A percentile compares a stretch with the other conserved stretches of the same genome.
Evolutionary conservation across 2,113 vertebrate genomes (phyloP).

Genomic region (Syngnathus typhle): DNA sequence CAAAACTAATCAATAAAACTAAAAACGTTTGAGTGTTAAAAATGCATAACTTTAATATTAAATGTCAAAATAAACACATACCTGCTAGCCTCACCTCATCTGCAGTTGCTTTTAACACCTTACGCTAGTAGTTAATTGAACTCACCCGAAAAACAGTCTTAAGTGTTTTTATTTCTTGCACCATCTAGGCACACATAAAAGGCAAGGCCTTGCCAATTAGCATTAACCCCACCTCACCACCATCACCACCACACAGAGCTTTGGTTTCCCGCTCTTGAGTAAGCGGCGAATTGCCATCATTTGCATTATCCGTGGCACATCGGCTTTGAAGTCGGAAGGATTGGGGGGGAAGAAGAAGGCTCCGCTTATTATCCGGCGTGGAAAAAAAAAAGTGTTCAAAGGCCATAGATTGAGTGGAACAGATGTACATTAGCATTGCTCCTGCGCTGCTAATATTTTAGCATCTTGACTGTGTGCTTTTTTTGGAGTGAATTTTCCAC

Average conservation of each 20-base stretch:
- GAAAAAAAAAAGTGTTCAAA: conserved; percentile 89
- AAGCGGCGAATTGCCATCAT: conserved; percentile 89
- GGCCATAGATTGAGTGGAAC: conserved; percentile 97
- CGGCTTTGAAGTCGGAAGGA: conserved; percentile 97
- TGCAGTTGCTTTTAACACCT: conserved; percentile 46
- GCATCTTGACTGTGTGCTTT: conserved; percentile 78
- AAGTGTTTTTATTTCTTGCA: conserved; percentile 64
- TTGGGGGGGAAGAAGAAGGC: conserved; percentile 91
- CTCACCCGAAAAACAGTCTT: conserved; percentile 65
- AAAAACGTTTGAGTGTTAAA: too few relatives aligned
- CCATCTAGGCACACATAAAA: conserved; percentile 80
- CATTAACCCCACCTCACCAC: conserved; percentile 60
- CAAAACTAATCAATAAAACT: too few relatives aligned
- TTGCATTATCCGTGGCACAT: conserved; percentile 96
- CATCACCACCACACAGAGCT: conserved; percentile 21
- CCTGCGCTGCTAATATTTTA: conserved; percentile 79
- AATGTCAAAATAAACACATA: background rate
- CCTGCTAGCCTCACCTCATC: background rate
- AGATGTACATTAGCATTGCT: conserved; percentile 99
- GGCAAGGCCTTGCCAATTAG: conserved; percentile 87
- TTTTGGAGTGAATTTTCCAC: conserved; percentile 75
- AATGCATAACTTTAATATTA: background rate
- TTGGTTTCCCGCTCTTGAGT: conserved; percentile 75
- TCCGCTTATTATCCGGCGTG: conserved; percentile 83
- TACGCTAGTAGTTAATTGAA: conserved; percentile 59